Conservation (phyloP, 2,888 invertebrate species). For the Protodeltote pygarga region DNA sequence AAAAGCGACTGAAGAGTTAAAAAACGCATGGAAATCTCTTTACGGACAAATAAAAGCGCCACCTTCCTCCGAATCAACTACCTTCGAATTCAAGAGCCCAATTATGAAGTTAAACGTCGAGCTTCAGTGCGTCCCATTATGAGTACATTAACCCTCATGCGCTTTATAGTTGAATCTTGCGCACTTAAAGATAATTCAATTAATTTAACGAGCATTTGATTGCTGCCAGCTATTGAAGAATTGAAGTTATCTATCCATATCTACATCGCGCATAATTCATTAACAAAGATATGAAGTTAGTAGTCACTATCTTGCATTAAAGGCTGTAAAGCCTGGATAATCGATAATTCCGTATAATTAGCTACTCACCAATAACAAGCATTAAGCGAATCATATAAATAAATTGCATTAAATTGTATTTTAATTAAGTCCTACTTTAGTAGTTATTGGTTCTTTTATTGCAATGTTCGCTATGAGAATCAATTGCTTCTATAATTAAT, state of each 20-base stretch:
- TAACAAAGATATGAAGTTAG: not conserved
- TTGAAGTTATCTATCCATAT: too few species aligned
- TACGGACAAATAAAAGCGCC: too few species aligned
- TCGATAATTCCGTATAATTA: not conserved
- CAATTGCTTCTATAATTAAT: too few species aligned
- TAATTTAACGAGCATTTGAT: conserved; percentile 1
- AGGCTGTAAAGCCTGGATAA: not conserved
- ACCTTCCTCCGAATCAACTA: too few species aligned
- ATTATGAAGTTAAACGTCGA: conserved; percentile 5
- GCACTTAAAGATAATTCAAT: not conserved
- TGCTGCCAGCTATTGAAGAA: not conserved
- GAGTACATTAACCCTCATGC: conserved; percentile 8
- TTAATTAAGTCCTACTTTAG: too few species aligned
- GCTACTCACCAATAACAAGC: not conserved
- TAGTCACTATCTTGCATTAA: not conserved
- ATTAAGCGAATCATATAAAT: too few species aligned
- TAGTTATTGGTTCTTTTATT: too few species aligned
- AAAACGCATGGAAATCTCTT: too few species aligned
- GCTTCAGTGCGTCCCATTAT: conserved; percentile 2
- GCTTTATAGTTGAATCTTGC: not conserved
- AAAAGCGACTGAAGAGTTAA: too few species aligned
- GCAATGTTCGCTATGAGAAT: too few species aligned
- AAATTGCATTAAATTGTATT: too few species aligned
- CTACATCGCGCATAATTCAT: too few species aligned
- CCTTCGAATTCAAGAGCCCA: not conserved